Percentiles rank a stretch among this genome's conserved stretches.
Evolutionary conservation across 2,888 invertebrate genomes (phyloP).

Genomic region (Drosophila hamatofila): DNA sequence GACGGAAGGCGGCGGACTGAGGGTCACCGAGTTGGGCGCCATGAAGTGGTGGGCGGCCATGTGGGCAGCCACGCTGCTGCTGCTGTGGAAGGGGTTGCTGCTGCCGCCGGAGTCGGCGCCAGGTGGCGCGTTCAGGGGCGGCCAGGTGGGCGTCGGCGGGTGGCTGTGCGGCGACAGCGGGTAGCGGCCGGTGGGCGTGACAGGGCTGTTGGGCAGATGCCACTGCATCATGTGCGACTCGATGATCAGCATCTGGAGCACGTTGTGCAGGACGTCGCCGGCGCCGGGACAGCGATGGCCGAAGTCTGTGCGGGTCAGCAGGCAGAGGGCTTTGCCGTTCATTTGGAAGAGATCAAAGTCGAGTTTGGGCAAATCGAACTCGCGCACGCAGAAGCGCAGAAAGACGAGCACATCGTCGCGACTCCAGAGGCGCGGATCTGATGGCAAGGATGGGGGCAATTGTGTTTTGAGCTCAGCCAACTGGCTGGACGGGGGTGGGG

Average conservation of each 20-base stretch:
- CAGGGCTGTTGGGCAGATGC: conserved; percentile 92
- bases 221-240: conserved; percentile 92
- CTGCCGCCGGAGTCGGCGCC: conserved; percentile 83
- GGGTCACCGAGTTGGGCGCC: conserved; percentile 93
- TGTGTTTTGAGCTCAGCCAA: conserved; percentile 94
- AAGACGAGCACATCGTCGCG: conserved; percentile 95
- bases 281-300: conserved; percentile 96
- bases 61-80: conserved; percentile 84
- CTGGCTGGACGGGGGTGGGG: conserved; percentile 91
- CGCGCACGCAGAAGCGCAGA: conserved; percentile 95
- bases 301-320: conserved; percentile 95
- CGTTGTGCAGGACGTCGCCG: conserved; percentile 97
- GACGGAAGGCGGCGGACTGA: conserved; percentile 95
- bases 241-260: conserved; percentile 93
- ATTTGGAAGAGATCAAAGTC: conserved; percentile 97
- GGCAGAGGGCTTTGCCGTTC: conserved; percentile 98
- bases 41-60: conserved; percentile 89
- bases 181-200: conserved; percentile 93
- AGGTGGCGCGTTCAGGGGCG: conserved; percentile 86
- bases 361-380: conserved; percentile 95
- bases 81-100: conserved; percentile 85
- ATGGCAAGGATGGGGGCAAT: conserved; percentile 92
- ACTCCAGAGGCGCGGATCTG: conserved; percentile 96
- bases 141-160: conserved; percentile 93
- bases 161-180: conserved; percentile 93